Base-by-base conservation (phyloP, 2,797 vertebrate genomes). In the Hipposideros larvatus region DNA sequence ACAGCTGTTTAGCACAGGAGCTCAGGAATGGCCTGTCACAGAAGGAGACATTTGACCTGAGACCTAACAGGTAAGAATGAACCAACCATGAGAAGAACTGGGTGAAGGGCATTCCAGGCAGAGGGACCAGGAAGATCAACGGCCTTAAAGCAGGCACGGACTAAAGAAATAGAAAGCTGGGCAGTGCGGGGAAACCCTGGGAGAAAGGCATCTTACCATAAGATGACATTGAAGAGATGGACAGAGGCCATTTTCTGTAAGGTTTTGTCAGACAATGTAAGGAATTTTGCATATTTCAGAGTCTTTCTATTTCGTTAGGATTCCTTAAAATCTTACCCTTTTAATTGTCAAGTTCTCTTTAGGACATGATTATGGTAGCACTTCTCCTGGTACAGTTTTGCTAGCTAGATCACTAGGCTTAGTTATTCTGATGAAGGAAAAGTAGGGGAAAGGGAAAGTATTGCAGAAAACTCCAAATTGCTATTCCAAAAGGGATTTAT, bases 381-480 rank as follows among this genome's bases (percentile, higher is more conserved):
- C 7, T 31, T 28, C 14, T 74, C 4, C 59, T 61, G 4, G 1
- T 18, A 19, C 19, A 88, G 5, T 85, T 82, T 88, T 71, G 1
- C n/a, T 74, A 68, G 80, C 26, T 84, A 80, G 7, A 21, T 65
- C 34, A 16, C 11, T 84, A 16, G 66, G 9, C 13, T 90, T 18
- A 61, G 34, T 66, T 82, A 59, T 70, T 24, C 59, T 55, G 7
- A 73, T 80, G 34, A 94, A 21, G 59, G n/a, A 31, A 65, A 92
- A 73, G 6, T 55, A 48, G 3, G 34, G 43, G 1, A 22, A 87
- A 74, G 8, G 11, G 21, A 65, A 78, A 90, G 3, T 31, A 7
- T 51, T 51, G 48, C 22, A 70, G 80, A 78, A 96, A 96, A 89
- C 48, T 21, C 24, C 8, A 80, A 92, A 79, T 28, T 68, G n/a